A percentile compares a stretch with the other conserved stretches of the same genome.
Evolutionary conservation across 2,113 vertebrate species (phyloP).

Genomic region (cattle (Bos taurus)): ARS-UCD2.0 NC_037328.1:13860501-13861000

Average conservation of each 20-base stretch:
- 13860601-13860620: not conserved
- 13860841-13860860: not conserved
- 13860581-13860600: not conserved
- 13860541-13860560: not conserved
- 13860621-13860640: not conserved
- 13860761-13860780: not conserved
- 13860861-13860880: not conserved
- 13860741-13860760: not conserved
- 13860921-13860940: not conserved
- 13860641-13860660: not conserved
- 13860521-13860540: not conserved
- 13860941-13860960: not conserved
- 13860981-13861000: not conserved
- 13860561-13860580: not conserved
- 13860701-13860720: not conserved
- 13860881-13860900: not conserved
- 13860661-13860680: not conserved
- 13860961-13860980: not conserved
- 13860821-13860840: not conserved
- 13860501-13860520: not conserved
- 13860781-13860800: not conserved
- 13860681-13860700: not conserved
- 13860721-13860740: not conserved
- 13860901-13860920: not conserved
- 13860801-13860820: not conserved